Conservation (phyloP, 2,113 vertebrate species). For the Chaetura pelagica region DNA sequence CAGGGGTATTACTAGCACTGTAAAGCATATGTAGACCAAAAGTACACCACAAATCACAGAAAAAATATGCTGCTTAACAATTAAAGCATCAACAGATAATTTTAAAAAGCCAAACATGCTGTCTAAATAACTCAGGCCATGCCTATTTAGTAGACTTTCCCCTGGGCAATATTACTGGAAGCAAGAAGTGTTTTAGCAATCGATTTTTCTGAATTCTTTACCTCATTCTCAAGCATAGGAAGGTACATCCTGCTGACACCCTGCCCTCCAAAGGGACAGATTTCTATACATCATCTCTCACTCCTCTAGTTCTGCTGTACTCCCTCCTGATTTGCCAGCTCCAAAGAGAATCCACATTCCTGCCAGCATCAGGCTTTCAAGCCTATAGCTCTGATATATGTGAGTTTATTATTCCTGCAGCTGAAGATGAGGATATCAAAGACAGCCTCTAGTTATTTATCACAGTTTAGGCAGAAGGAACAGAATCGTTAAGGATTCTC, state of each 20-base stretch:
- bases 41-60: background rate
- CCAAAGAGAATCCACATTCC: background rate
- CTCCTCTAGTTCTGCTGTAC: background rate
- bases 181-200: background rate
- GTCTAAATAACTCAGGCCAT: background rate
- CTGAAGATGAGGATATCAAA: background rate
- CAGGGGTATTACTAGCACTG: background rate
- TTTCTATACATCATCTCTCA: fast-evolving
- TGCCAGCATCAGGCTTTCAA: background rate
- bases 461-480: background rate
- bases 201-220: background rate
- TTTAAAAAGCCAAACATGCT: fast-evolving
- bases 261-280: background rate
- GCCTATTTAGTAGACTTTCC: background rate
- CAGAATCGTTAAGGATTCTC: background rate
- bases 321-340: background rate
- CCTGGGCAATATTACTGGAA: background rate
- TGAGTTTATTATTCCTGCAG: background rate
- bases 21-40: background rate
- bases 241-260: background rate
- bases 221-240: background rate
- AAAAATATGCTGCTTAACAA: background rate
- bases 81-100: background rate
- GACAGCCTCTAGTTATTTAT: background rate
- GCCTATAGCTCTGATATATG: background rate